Conservation (phyloP, 2,797 vertebrate species). For the Pipistrellus pipistrellus region DNA sequence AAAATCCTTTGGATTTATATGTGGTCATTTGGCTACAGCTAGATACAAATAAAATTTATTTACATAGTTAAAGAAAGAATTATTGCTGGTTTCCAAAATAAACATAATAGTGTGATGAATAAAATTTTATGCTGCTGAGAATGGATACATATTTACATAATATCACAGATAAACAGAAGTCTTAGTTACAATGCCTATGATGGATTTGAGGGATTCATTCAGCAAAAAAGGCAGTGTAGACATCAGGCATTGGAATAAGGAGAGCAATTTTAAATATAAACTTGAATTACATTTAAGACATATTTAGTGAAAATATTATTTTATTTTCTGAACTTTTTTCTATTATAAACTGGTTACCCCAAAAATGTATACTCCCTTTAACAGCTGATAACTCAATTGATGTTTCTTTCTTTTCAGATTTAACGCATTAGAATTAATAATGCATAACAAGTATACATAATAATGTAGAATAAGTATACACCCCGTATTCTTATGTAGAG, state of each 20-base stretch:
- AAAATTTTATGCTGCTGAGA: background rate
- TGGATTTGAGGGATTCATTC: background rate
- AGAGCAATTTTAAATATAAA: background rate
- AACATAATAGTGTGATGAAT: background rate
- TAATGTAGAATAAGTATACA: no score
- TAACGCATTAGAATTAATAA: no score
- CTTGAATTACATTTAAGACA: background rate
- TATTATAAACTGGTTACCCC: background rate
- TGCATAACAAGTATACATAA: no score
- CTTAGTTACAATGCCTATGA: background rate
- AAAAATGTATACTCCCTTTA: no score
- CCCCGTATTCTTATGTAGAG: background rate
- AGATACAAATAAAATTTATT: slow-evolving; percentile 41
- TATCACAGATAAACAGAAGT: background rate
- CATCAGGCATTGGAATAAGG: background rate
- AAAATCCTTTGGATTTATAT: background rate
- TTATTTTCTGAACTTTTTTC: background rate
- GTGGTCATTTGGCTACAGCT: background rate
- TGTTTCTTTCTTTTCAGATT: no score
- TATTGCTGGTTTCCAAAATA: background rate
- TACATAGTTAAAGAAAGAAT: slow-evolving; percentile 12
- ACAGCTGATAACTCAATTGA: no score
- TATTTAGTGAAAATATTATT: background rate
- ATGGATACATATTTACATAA: background rate
- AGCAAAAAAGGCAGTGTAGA: background rate